These are phyloP conservation scores for Axea sp. DNA, from an alignment of 2,888 invertebrate genomes.

Conservation along the genomic window DNA sequence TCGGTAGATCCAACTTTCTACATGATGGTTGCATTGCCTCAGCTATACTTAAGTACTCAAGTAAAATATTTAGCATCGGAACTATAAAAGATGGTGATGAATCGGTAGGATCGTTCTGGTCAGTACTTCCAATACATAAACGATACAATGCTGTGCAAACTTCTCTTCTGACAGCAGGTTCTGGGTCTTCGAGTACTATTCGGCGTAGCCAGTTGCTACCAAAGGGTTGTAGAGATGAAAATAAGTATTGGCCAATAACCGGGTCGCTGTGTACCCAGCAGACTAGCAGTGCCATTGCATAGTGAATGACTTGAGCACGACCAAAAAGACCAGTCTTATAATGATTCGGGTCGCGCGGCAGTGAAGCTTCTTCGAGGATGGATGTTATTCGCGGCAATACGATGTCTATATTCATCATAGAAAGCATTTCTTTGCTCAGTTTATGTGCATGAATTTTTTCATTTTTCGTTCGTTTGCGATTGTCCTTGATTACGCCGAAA, in stretches of 20 bases:
- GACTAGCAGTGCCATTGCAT: conserved; percentile 94
- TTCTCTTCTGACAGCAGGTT: conserved; percentile 93
- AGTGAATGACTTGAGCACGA: conserved; percentile 92
- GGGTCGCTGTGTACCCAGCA: conserved; percentile 95
- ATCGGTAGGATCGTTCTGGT: conserved; percentile 73
- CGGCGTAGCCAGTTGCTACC: conserved; percentile 88
- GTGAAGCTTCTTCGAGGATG: conserved; percentile 92
- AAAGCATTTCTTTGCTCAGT: conserved; percentile 87
- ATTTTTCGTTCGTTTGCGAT: conserved; percentile 79
- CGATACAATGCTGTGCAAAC: conserved; percentile 95
- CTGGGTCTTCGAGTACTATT: conserved; percentile 94
- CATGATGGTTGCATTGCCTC: conserved; percentile 88
- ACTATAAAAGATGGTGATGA: conserved; percentile 83
- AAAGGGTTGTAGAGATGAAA: conserved; percentile 86
- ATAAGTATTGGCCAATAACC: conserved; percentile 87
- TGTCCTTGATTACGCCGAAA: conserved; percentile 85
- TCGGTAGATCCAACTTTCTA: conserved; percentile 71
- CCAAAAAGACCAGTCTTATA: conserved; percentile 97
- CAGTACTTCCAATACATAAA: conserved; percentile 86
- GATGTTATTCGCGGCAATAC: conserved; percentile 92
- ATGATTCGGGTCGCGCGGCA: conserved; percentile 89
- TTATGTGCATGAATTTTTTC: conserved; percentile 86
- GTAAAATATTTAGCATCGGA: conserved; percentile 89
- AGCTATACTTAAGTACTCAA: conserved; percentile 90
- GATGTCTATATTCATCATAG: conserved; percentile 91